Evolutionary conservation across 92 coral and sea anemone species (phyloP).

Genomic region (Muricea muricata): DNA sequence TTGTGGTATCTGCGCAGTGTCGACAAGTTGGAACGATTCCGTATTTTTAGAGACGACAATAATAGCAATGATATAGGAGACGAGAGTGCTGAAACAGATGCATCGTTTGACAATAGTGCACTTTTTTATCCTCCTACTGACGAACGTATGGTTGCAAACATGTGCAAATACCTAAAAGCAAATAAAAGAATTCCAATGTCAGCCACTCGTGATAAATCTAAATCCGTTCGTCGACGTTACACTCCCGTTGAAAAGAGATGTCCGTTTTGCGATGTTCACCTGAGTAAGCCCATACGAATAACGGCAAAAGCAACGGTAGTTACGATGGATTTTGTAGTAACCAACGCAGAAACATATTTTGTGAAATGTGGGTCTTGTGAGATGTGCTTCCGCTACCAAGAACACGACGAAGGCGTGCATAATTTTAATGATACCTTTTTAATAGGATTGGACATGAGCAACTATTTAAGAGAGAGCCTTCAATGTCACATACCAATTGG

Average conservation of each 20-base stretch:
- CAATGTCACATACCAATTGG: constrained; percentile 61
- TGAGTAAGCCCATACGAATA: not conserved
- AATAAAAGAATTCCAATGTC: constrained; percentile 16
- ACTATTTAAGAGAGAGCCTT: constrained; percentile 44
- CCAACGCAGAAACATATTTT: constrained; percentile 54
- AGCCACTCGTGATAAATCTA: not conserved
- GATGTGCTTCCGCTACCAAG: constrained; percentile 62
- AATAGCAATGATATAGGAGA: too few relatives aligned
- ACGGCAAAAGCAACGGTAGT: not conserved
- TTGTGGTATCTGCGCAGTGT: constrained; percentile 49
- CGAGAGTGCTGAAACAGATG: not conserved
- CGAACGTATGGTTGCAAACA: constrained; percentile 10
- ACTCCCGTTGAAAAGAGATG: not conserved
- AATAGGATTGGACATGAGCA: constrained; percentile 49
- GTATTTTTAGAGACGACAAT: not conserved
- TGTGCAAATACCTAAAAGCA: constrained; percentile 59
- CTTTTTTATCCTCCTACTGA: constrained; percentile 59
- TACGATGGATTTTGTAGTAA: constrained; percentile 31
- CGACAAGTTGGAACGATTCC: not conserved
- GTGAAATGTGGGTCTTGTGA: constrained; percentile 39
- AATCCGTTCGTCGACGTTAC: constrained; percentile 16
- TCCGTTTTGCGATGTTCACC: not conserved
- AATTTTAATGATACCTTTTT: constrained; percentile 55
- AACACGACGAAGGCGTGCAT: constrained; percentile 27
- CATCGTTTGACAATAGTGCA: not conserved